A percentile compares a stretch with the other conserved stretches of the same genome.
phyloP scores from a whole-genome alignment of 2,113 vertebrate species.

The Dolichotis patagonum region DNA sequence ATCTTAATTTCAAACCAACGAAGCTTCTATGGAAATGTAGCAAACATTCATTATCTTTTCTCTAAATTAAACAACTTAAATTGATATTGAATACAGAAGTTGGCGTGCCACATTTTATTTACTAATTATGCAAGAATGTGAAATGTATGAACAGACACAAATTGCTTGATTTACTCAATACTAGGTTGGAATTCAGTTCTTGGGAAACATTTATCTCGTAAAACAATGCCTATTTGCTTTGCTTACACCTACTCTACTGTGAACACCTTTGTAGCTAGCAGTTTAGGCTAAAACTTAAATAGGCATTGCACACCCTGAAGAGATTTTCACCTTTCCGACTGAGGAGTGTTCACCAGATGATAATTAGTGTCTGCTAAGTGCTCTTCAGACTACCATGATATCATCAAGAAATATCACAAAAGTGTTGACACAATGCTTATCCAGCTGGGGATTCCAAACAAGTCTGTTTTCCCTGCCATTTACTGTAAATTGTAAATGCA shows the following conservation, averaged over 20 bases:
- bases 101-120: neutral
- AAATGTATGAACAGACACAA: neutral
- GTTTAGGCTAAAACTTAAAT: neutral
- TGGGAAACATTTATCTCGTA: neutral
- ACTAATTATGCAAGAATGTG: neutral
- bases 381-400: conserved; percentile 55
- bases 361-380: conserved; percentile 41
- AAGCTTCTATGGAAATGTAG: neutral
- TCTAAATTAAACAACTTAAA: neutral
- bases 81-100: neutral
- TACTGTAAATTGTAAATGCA: conserved; percentile 27
- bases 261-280: neutral
- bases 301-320: neutral
- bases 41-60: neutral
- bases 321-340: conserved; percentile 41
- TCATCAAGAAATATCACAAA: conserved; percentile 61
- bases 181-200: accelerated
- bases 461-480: conserved; percentile 44
- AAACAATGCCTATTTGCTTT: neutral
- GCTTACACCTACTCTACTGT: neutral
- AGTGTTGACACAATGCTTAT: conserved; percentile 56
- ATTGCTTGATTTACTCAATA: neutral
- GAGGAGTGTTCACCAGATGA: conserved; percentile 40
- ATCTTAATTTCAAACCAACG: conserved; percentile 24
- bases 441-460: conserved; percentile 52